These are phyloP conservation scores for Callimorpha dominula DNA, from an alignment of 2,888 invertebrate genomes.

Conservation along the genomic window DNA sequence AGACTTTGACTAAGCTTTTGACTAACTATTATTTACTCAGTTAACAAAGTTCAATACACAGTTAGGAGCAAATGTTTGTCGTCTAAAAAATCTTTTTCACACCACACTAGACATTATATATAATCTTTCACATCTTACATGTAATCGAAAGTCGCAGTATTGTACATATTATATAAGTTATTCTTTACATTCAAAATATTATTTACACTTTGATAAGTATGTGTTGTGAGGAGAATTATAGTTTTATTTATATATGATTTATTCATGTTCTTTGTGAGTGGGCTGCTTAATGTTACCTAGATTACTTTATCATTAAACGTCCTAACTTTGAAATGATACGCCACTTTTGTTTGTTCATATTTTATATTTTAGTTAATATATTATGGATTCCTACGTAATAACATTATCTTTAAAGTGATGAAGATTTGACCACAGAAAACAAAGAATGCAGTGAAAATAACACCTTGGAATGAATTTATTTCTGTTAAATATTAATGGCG, in stretches of 20 bases:
- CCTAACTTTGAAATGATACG: not conserved
- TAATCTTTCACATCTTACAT: not conserved
- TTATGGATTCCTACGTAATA: too few species aligned
- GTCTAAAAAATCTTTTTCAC: too few species aligned
- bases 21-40: too few species aligned
- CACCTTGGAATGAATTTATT: not conserved
- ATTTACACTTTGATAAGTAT: conserved; percentile 8
- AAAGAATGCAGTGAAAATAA: not conserved
- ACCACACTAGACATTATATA: not conserved
- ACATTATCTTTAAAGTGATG: too few species aligned
- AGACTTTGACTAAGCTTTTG: too few species aligned
- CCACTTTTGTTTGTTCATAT: not conserved
- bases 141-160: not conserved
- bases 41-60: too few species aligned
- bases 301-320: not conserved
- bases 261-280: not conserved
- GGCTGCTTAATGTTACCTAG: not conserved
- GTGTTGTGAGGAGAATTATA: not conserved
- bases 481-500: too few species aligned
- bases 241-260: not conserved
- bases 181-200: not conserved
- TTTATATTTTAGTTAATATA: not conserved
- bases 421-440: not conserved
- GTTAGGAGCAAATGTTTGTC: too few species aligned
- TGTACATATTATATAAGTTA: not conserved